phyloP scores from a whole-genome alignment of 2,113 vertebrate genomes.

The Apteryx owenii region DNA sequence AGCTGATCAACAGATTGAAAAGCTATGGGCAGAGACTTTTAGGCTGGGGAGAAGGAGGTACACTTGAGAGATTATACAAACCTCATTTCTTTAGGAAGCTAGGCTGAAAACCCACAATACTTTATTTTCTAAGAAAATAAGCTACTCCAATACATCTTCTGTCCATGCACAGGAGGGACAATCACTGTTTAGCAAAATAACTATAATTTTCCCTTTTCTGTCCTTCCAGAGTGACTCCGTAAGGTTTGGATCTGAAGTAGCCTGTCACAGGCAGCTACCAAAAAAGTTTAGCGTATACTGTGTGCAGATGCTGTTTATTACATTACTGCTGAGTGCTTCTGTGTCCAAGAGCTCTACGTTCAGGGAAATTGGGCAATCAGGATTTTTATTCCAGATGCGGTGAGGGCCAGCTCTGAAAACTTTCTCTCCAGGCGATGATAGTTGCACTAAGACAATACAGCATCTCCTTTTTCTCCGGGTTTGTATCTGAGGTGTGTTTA shows the following conservation, averaged over 20 bases:
- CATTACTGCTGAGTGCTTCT: not conserved
- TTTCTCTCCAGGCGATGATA: not conserved
- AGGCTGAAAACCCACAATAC: not conserved
- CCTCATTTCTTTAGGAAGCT: not conserved
- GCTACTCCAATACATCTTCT: not conserved
- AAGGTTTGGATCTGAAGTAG: not conserved
- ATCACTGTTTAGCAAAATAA: not conserved
- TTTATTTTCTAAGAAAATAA: slow-evolving; percentile 35
- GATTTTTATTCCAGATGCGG: not conserved
- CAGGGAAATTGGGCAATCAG: fast-evolving
- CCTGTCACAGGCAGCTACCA: not conserved
- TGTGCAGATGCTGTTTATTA: not conserved
- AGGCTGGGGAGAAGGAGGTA: not conserved
- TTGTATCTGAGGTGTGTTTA: fast-evolving
- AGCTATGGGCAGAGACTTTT: not conserved
- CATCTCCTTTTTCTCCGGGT: fast-evolving
- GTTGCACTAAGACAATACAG: not conserved
- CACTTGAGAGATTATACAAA: not conserved
- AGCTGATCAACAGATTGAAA: not conserved
- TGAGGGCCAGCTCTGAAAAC: not conserved
- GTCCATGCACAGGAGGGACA: not conserved
- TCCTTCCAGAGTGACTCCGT: not conserved
- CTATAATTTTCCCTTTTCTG: slow-evolving; percentile 1
- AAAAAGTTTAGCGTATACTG: not conserved
- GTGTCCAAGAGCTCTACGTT: not conserved